Base-by-base conservation (phyloP, 2,113 vertebrate species). In the Nanorana parkeri region DNA sequence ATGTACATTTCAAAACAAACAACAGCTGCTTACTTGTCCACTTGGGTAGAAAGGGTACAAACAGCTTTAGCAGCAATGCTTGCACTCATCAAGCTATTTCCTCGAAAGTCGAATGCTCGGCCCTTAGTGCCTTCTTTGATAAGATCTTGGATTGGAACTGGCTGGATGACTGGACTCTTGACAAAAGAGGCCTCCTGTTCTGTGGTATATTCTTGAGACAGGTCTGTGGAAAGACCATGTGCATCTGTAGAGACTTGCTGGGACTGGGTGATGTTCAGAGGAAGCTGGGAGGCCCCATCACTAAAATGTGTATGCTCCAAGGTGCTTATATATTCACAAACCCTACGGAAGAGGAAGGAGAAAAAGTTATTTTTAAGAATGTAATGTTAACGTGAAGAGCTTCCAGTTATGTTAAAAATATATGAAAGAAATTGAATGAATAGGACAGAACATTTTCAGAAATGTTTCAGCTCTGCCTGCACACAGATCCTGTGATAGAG, bases 271-370 rank as follows among this genome's bases (percentile, higher is more conserved):
- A 99, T 93, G 86, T 96, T 90, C 69, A 97, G 47, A 7, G 95
- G 84, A 10, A 95, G 88, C 87, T 95, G 97, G 0, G 89, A 85
- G n/a, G 92, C 82, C 24, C 95, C 90, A 0, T 98, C 97, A 0
- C 97, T 95, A 93, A 99, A 99, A 91, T 99, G 97, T 3, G 86
- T 95, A 90, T 99, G 98, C 87, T 99, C 98, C 90, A 99, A 68
- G 0, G 95, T 97, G 85, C 96, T 96, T 87, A 99, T 94, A 73
- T 97, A 99, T 85, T 99, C 97, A 0, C 95, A 97, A 24, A 99
- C 97, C 87, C 98, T 98, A 87, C 36, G 36, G 76, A 88, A 7
- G 84, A 83, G 85, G 0, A 71, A 56, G 7, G 28, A 21, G 17
- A 64, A 36, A 55, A 74, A 65, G 23, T 58, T 13, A 2, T 54